Evolutionary conservation across 2,113 vertebrate genomes (phyloP).

Genomic region (Dendrocopos noguchii): DNA sequence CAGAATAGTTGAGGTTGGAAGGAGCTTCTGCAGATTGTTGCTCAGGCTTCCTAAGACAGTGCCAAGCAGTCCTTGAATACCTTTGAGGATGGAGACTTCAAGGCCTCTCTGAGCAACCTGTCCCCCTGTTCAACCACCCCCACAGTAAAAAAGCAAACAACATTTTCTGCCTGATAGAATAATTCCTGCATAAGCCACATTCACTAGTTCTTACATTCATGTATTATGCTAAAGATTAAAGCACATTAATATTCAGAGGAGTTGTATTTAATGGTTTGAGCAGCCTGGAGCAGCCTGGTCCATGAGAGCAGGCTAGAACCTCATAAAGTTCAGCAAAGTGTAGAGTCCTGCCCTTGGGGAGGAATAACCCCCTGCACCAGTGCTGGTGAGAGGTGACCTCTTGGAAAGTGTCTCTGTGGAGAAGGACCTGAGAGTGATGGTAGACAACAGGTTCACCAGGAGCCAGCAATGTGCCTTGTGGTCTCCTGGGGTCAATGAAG

Average conservation of each 20-base stretch:
- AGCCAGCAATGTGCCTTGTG: too few species aligned
- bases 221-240: background rate
- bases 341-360: too few species aligned
- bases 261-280: background rate
- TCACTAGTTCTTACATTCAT: background rate
- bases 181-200: background rate
- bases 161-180: background rate
- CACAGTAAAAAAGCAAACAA: background rate
- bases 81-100: background rate
- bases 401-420: too few species aligned
- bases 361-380: too few species aligned
- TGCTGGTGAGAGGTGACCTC: too few species aligned
- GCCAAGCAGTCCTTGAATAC: background rate
- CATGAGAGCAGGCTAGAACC: too few species aligned
- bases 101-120: background rate
- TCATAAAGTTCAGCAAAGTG: too few species aligned
- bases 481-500: too few species aligned
- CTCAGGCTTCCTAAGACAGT: background rate
- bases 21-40: background rate
- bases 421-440: too few species aligned
- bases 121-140: background rate
- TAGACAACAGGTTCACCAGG: too few species aligned
- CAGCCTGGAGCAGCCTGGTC: background rate
- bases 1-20: background rate
- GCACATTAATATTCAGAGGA: background rate